These are phyloP conservation scores for Drosophila sulfurigaster DNA, from an alignment of 1,140 invertebrate genomes.

Conservation along the genomic window DNA sequence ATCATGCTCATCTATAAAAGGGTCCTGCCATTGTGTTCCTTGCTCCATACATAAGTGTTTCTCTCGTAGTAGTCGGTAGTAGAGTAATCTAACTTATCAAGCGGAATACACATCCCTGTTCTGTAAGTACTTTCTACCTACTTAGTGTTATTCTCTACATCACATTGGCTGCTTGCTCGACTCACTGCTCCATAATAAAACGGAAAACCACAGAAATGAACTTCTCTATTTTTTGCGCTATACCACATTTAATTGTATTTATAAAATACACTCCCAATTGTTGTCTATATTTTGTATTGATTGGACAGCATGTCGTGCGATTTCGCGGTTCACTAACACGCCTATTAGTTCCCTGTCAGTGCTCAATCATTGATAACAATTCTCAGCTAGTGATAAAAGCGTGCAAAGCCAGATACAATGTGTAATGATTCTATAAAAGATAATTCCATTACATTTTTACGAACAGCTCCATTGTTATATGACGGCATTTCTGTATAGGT, in stretches of 20 bases:
- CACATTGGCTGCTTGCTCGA: slow-evolving; percentile 24
- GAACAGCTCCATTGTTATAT: not conserved
- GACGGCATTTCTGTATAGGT: not conserved
- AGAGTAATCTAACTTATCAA: slow-evolving; percentile 61
- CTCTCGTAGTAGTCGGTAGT: slow-evolving; percentile 27
- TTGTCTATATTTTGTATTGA: slow-evolving; percentile 38
- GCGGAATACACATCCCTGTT: slow-evolving; percentile 44
- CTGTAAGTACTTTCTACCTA: slow-evolving; percentile 44
- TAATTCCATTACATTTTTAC: not conserved
- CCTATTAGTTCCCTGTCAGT: slow-evolving; percentile 19
- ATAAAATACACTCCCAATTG: slow-evolving; percentile 28
- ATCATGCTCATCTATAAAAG: slow-evolving; percentile 68
- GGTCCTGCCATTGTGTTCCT: slow-evolving; percentile 62
- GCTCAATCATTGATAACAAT: slow-evolving; percentile 14
- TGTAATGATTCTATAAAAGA: not conserved
- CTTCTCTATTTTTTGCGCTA: slow-evolving; percentile 6
- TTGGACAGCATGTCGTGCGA: slow-evolving; percentile 19
- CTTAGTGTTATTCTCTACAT: slow-evolving; percentile 23
- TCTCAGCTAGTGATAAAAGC: not conserved
- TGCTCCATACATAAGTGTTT: slow-evolving; percentile 49
- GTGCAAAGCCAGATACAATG: not conserved
- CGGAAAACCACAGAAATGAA: slow-evolving; percentile 22
- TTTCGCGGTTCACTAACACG: slow-evolving; percentile 36
- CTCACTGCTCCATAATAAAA: slow-evolving; percentile 13
- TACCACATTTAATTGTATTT: slow-evolving; percentile 18